Percentiles rank a stretch among this genome's conserved stretches.
phyloP scores from a whole-genome alignment of 2,888 invertebrate species.

The Andricus curvator region DNA sequence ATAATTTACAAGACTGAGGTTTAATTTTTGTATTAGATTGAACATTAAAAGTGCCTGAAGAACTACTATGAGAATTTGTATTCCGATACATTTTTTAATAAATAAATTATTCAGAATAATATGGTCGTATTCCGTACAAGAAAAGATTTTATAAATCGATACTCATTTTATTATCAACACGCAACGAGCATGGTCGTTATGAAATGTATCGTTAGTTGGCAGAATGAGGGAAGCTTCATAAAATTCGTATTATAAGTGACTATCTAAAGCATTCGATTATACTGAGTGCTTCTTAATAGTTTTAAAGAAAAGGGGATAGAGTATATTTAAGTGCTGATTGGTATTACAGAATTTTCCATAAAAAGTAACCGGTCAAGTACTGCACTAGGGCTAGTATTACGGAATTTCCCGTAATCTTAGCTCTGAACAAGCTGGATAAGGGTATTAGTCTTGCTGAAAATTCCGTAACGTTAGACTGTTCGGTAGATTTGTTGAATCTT shows the following conservation, averaged over 20 bases:
- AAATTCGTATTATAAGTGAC: neutral
- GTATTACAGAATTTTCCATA: no score
- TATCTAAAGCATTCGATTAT: neutral
- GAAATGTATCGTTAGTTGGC: neutral
- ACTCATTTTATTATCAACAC: neutral
- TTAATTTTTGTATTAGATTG: neutral
- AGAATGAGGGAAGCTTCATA: neutral
- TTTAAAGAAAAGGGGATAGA: neutral
- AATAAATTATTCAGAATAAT: neutral
- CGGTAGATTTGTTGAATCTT: no score
- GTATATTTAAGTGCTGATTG: neutral
- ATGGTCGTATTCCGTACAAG: neutral
- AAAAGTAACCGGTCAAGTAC: no score
- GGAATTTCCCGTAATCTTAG: no score
- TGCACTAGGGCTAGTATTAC: no score
- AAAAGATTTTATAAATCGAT: neutral
- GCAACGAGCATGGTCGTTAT: neutral
- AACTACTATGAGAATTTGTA: neutral
- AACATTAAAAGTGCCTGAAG: fast-evolving
- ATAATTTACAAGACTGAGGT: neutral
- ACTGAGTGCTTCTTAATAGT: neutral
- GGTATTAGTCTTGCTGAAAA: no score
- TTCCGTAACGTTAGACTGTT: no score
- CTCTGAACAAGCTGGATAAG: no score
- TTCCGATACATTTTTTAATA: neutral